These are phyloP conservation scores for Nixonia krombeini DNA, from an alignment of 1,140 invertebrate species.

Conservation along the genomic window DNA sequence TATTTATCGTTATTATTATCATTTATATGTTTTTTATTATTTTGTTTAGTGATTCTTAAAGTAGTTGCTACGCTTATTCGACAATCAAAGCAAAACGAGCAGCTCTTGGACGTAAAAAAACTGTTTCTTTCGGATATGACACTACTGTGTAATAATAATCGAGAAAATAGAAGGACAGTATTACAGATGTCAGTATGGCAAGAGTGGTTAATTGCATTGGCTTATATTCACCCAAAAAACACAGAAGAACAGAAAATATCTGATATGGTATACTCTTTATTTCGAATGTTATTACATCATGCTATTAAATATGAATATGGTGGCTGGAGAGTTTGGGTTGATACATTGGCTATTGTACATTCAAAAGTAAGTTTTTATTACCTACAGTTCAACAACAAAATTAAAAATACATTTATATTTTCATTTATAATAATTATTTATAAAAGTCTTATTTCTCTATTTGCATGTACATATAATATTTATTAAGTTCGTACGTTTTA, in stretches of 20 bases:
- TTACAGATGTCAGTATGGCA: constrained; percentile 99
- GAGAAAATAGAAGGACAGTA: constrained; percentile 96
- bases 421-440: too few relatives aligned
- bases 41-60: constrained; percentile 91
- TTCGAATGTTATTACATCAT: constrained; percentile 97
- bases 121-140: constrained; percentile 98
- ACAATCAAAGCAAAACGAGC: constrained; percentile 94
- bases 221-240: constrained; percentile 97
- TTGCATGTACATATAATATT: too few relatives aligned
- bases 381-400: too few relatives aligned
- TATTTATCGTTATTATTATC: too few relatives aligned
- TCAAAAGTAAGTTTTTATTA: constrained; percentile 94
- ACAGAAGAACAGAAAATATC: constrained; percentile 96
- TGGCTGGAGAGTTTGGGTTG: constrained; percentile 99
- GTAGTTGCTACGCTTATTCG: constrained; percentile 97
- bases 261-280: constrained; percentile 98
- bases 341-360: constrained; percentile 98
- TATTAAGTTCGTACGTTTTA: too few relatives aligned
- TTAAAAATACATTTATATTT: too few relatives aligned
- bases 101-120: constrained; percentile 94
- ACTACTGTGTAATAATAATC: constrained; percentile 95
- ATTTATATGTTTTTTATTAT: constrained; percentile 4
- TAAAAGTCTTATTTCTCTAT: too few relatives aligned
- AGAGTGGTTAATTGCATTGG: constrained; percentile 99
- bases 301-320: constrained; percentile 99